Percentiles rank a stretch among this genome's conserved stretches.
Conservation (phyloP, 2,113 vertebrate genomes). For the Dasyurus viverrinus region DNA sequence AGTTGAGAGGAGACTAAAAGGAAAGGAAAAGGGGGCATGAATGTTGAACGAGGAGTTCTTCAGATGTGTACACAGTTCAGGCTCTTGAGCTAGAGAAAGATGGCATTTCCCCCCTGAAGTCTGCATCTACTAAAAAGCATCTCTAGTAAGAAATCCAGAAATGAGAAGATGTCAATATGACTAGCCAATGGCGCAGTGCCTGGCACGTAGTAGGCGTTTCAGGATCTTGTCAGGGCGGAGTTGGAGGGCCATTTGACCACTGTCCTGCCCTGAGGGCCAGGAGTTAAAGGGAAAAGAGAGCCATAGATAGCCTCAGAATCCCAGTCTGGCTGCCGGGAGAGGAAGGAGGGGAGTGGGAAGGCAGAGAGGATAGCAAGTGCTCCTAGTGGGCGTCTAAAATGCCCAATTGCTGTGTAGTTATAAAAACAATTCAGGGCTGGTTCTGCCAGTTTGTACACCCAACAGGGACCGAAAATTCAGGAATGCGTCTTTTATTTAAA, state of each 20-base stretch:
- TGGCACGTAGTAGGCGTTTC: neutral
- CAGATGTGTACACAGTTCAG: neutral
- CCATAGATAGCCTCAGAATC: conserved; percentile 14
- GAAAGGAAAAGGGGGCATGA: neutral
- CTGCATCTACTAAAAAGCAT: neutral
- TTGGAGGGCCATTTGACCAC: neutral
- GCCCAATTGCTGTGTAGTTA: conserved; percentile 57
- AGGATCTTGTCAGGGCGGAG: neutral
- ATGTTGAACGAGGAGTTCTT: too few relatives aligned
- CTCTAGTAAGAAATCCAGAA: conserved; percentile 6
- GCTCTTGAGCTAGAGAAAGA: neutral
- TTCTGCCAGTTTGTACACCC: conserved; percentile 47
- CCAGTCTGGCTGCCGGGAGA: neutral
- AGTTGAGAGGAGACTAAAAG: neutral
- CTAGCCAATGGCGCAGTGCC: neutral
- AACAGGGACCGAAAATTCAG: conserved; percentile 48
- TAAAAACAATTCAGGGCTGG: conserved; percentile 45
- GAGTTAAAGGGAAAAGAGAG: neutral
- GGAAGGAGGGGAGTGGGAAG: conserved; percentile 59
- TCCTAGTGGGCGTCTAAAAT: conserved; percentile 53
- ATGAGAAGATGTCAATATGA: neutral
- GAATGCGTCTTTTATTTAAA: conserved; percentile 7
- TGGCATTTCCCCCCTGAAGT: conserved; percentile 2
- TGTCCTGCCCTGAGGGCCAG: conserved; percentile 10
- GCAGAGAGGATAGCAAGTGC: conserved; percentile 28